Base-by-base conservation (phyloP, 2,888 invertebrate genomes). In the Sinodicranocentrus sp. region DNA sequence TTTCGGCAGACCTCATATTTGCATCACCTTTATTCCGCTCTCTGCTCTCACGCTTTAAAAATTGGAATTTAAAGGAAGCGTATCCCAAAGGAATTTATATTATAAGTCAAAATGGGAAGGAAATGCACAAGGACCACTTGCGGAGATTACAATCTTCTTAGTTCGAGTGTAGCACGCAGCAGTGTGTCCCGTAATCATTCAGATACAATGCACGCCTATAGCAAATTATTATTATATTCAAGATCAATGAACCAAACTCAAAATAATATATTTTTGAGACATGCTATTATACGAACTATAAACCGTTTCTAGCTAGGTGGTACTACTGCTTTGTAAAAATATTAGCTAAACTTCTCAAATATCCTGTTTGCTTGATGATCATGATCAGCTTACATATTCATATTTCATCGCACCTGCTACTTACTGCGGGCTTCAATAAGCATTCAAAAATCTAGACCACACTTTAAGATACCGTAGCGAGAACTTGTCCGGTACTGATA, bases 11-110 rank as follows among this genome's bases (percentile, higher is more conserved):
- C 19, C 3, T 8, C 52, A 57, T 25, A 57, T 57, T 21, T 48
- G 25, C 57, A 57, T 57, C 54, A 17, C 54, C 21, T 33, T n/a
- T 25, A 57, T 57, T 57, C 57, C 43, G 21, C 67, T 67, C 43
- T 67, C 67, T 67, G 67, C 67, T 67, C 67, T 67, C 67, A 67
- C 67, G 67, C 43, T 33, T 28, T 13, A n/a, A 33, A 33, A 39
- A 63, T 63, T 63, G 33, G 10, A 15, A 17, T 63, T 63, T 26
- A 33, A 67, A 67, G 39, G 67, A 67, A 44, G 67, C 67, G 23
- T 57, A 67, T 23, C 44, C 63, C 63, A 63, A 63, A 63, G 15
- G n/a, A 59, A 39, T 48, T 6, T 48, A n/a, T 48, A 48, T 48
- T n/a, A 15, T n/a, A 57, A 57, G 33, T n/a, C n/a, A 8, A 57